Evolutionary conservation across 2,888 invertebrate species (phyloP).

Genomic region (Lepidocyrtoides sp.): DNA sequence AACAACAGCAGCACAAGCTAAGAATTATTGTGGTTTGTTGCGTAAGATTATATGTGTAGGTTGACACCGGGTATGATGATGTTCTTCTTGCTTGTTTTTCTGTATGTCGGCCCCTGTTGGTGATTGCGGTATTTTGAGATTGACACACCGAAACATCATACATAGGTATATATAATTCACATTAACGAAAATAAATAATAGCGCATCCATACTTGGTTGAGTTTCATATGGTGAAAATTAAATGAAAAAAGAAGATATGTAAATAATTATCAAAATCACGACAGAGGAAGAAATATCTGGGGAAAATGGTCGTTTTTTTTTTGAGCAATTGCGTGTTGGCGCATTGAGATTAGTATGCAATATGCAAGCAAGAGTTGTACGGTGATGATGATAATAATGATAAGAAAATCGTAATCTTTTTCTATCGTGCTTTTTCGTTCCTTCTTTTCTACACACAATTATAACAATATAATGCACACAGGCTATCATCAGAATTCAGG

Average conservation of each 20-base stretch:
- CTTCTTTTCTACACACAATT: constrained; percentile 5
- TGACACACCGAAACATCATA: neutral
- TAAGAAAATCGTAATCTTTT: neutral
- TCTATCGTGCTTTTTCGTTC: neutral
- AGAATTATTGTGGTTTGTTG: neutral
- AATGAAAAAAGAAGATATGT: constrained; percentile 32
- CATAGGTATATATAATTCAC: neutral
- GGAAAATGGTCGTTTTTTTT: constrained; percentile 5
- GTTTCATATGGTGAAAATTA: neutral
- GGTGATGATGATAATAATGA: neutral
- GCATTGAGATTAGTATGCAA: no score
- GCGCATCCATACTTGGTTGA: constrained; percentile 6
- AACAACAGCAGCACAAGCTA: neutral
- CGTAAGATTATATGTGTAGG: neutral
- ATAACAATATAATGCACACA: constrained; percentile 4
- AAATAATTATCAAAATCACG: constrained; percentile 24
- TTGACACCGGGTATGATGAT: neutral
- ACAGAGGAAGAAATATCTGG: neutral
- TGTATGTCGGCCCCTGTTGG: neutral
- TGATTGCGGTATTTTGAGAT: neutral
- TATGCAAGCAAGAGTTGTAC: neutral
- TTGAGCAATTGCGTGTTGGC: neutral
- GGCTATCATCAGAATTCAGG: constrained; percentile 55
- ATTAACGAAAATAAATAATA: neutral
- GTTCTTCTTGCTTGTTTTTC: neutral